phyloP scores from a whole-genome alignment of 2,888 invertebrate genomes.

The Tachina grossa region DNA sequence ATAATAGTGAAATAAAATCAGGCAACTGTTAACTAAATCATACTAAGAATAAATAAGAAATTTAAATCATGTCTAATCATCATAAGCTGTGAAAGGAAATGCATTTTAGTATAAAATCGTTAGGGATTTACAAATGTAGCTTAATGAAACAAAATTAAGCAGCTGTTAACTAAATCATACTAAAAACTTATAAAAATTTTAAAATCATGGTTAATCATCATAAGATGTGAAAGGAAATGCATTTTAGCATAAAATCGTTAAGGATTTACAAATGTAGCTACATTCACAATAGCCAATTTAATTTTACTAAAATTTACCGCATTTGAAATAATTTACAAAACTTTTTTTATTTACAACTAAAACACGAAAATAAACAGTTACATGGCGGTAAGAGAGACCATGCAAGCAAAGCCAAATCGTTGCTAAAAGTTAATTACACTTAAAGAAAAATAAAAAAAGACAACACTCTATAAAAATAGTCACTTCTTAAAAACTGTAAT shows the following conservation, averaged over 20 bases:
- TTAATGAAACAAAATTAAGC: conserved; percentile 14
- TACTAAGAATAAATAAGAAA: neutral
- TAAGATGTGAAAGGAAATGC: conserved; percentile 23
- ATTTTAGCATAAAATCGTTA: conserved; percentile 54
- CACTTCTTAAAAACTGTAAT: conserved; percentile 32
- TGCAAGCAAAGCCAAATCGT: conserved; percentile 19
- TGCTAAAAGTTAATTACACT: conserved; percentile 44
- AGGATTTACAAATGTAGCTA: conserved; percentile 69
- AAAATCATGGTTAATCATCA: neutral
- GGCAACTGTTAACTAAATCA: conserved; percentile 24
- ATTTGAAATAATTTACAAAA: conserved; percentile 37
- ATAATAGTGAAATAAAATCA: neutral
- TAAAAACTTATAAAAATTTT: neutral
- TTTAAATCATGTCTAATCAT: neutral
- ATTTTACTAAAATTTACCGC: neutral
- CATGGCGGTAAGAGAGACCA: conserved; percentile 17
- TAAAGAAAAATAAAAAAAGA: conserved; percentile 33
- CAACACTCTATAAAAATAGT: conserved; percentile 28
- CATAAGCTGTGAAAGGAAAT: conserved; percentile 23
- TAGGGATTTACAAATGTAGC: conserved; percentile 69
- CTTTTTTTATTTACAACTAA: conserved; percentile 30
- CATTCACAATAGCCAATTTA: conserved; percentile 19
- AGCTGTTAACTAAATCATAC: conserved; percentile 17
- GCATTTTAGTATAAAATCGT: conserved; percentile 47
- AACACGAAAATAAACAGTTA: conserved; percentile 17